Percentiles rank a stretch among this genome's conserved stretches.
Evolutionary conservation across 2,888 invertebrate species (phyloP).

Genomic region (Chymomyza procnemis): DNA sequence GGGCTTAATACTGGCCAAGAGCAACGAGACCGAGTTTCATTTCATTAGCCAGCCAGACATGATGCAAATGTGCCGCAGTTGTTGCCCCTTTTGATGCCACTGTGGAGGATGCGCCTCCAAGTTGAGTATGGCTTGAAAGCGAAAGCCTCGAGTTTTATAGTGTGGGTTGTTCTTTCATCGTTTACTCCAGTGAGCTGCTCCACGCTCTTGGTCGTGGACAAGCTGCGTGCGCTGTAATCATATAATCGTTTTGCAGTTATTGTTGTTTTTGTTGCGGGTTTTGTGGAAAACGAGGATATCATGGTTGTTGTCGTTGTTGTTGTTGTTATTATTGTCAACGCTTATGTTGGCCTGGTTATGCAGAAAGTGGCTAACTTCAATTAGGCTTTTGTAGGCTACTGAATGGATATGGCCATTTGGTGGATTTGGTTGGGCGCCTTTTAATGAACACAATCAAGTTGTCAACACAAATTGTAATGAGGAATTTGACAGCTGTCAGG

Average conservation of each 20-base stretch:
- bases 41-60: slow-evolving; percentile 51
- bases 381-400: slow-evolving; percentile 33
- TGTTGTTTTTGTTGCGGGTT: slow-evolving; percentile 31
- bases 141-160: slow-evolving; percentile 41
- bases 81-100: background rate
- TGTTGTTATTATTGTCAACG: background rate
- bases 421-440: background rate
- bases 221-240: slow-evolving; percentile 45
- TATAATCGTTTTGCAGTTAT: slow-evolving; percentile 51
- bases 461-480: slow-evolving; percentile 47
- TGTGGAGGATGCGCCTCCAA: slow-evolving; percentile 44
- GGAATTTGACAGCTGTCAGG: slow-evolving; percentile 41
- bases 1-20: slow-evolving; percentile 20
- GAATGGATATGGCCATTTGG: background rate
- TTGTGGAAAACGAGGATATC: slow-evolving; percentile 1
- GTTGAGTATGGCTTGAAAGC: slow-evolving; percentile 44
- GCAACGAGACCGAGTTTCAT: slow-evolving; percentile 46
- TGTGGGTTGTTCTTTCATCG: slow-evolving; percentile 10
- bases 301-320: slow-evolving; percentile 25
- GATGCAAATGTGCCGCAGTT: slow-evolving; percentile 58
- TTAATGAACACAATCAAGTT: slow-evolving; percentile 37
- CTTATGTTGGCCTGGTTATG: slow-evolving; percentile 15
- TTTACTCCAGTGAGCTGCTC: slow-evolving; percentile 11
- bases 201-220: slow-evolving; percentile 14
- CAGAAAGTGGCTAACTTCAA: slow-evolving; percentile 57